These are phyloP conservation scores for Cyrtorhinus lividipennis DNA, from an alignment of 1,140 invertebrate genomes.

Conservation along the genomic window DNA sequence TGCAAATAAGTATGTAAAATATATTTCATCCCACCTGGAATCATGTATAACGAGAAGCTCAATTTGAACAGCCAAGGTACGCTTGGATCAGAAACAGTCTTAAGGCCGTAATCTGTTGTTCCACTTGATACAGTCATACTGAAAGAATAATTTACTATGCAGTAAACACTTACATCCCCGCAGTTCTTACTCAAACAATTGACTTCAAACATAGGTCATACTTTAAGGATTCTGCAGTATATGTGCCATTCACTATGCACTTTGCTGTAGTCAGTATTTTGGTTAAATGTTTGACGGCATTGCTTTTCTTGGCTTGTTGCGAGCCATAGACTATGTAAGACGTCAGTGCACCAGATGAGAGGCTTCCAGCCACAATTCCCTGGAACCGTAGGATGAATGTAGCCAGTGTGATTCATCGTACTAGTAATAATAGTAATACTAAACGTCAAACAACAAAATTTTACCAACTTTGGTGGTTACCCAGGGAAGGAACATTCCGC, in stretches of 20 bases:
- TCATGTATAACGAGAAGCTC: background rate
- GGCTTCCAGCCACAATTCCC: background rate
- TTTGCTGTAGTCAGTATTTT: background rate
- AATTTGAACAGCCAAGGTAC: background rate
- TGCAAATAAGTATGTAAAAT: no score
- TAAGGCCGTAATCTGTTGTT: background rate
- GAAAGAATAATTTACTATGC: no score
- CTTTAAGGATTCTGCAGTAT: background rate
- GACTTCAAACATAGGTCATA: background rate
- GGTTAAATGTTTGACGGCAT: background rate
- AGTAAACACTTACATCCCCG: no score
- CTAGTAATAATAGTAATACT: no score
- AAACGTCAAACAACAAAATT: no score
- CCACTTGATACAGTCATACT: background rate
- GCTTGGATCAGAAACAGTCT: background rate
- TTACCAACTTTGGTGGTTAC: background rate
- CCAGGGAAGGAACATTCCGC: background rate
- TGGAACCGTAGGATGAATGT: background rate
- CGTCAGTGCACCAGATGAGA: background rate
- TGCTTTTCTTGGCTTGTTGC: background rate
- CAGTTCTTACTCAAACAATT: no score
- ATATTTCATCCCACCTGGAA: background rate
- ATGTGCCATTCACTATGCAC: background rate
- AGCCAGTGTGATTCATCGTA: no score
- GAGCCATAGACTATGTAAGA: background rate